Conservation (phyloP, 2,888 invertebrate species). For the Lapara coniferarum region DNA sequence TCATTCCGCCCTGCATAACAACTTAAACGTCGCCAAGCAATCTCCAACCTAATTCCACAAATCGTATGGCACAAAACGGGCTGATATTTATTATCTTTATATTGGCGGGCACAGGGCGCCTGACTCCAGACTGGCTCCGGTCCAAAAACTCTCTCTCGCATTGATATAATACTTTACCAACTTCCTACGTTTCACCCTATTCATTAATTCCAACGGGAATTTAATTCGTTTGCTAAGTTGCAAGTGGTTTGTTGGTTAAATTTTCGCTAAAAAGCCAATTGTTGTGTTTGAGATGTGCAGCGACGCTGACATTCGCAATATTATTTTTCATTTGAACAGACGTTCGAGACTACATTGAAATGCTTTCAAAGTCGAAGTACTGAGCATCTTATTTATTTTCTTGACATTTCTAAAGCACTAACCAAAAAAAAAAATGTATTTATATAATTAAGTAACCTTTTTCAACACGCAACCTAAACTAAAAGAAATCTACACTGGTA, state of each 20-base stretch:
- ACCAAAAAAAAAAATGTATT: too few species aligned
- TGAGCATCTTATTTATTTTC: not conserved
- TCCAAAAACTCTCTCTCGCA: constrained; percentile 35
- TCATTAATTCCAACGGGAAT: constrained; percentile 31
- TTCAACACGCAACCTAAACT: not conserved
- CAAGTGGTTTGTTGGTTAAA: constrained; percentile 18
- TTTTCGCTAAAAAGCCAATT: constrained; percentile 10
- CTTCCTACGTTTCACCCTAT: constrained; percentile 31
- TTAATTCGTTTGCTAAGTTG: constrained; percentile 16
- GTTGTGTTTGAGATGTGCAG: not conserved
- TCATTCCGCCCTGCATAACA: not conserved
- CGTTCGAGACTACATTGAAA: not conserved
- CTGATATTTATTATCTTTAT: constrained; percentile 10
- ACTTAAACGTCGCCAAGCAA: not conserved
- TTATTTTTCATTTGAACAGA: not conserved
- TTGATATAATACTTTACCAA: constrained; percentile 36
- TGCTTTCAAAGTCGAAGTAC: not conserved
- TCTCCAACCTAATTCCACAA: constrained; percentile 3
- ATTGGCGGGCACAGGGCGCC: constrained; percentile 26
- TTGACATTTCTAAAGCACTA: too few species aligned
- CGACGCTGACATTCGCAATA: not conserved
- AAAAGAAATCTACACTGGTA: not conserved
- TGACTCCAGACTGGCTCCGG: constrained; percentile 34
- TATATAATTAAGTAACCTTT: not conserved
- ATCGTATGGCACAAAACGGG: not conserved